A percentile compares a stretch with the other conserved stretches of the same genome.
phyloP scores from a whole-genome alignment of 2,113 vertebrate genomes.

The Myotis lucifugus region DNA sequence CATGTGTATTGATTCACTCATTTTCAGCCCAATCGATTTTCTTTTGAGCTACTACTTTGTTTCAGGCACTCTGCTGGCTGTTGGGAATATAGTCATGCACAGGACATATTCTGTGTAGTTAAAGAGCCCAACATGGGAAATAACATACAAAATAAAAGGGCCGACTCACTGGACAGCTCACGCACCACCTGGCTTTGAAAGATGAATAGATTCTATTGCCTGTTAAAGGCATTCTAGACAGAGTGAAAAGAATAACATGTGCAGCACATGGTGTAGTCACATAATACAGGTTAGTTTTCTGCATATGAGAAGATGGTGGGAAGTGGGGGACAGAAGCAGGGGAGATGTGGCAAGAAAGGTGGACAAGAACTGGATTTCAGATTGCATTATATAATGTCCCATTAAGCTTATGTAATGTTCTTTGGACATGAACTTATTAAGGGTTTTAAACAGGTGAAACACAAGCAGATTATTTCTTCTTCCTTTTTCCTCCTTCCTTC shows the following conservation, averaged over 20 bases:
- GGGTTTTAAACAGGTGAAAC: not conserved
- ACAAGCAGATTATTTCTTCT: not conserved
- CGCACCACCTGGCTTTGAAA: not conserved
- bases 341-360: not conserved
- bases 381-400: not conserved
- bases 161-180: not conserved
- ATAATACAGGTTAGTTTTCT: not conserved
- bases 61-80: not conserved
- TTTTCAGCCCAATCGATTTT: not conserved
- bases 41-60: not conserved
- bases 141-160: not conserved
- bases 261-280: not conserved
- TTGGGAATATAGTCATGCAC: not conserved
- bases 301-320: not conserved
- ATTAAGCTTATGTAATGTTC: not conserved
- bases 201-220: not conserved
- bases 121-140: not conserved
- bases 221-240: not conserved
- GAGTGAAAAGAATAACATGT: not conserved
- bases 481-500: too few species aligned
- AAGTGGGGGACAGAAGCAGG: not conserved
- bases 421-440: not conserved
- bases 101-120: not conserved
- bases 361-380: not conserved
- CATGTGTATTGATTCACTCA: not conserved